phyloP scores from a whole-genome alignment of 2,113 vertebrate species.

The Istiophorus platypterus region DNA sequence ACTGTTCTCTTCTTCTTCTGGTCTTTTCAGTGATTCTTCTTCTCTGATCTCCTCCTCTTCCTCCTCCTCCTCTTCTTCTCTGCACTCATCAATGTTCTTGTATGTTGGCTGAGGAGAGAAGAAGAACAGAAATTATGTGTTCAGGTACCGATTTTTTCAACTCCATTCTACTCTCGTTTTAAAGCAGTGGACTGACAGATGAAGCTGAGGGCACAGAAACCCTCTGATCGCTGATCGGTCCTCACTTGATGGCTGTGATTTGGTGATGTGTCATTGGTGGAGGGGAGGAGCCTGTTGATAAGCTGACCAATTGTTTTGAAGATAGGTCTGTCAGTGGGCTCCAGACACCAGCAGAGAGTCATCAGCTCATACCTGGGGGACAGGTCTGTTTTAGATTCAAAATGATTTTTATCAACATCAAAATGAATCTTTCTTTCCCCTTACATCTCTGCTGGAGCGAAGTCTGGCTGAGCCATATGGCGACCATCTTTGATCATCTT shows the following conservation, averaged over 20 bases:
- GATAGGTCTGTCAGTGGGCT: slow-evolving; percentile 90
- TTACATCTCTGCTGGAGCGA: slow-evolving; percentile 90
- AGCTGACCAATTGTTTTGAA: slow-evolving; percentile 88
- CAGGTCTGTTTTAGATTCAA: slow-evolving; percentile 5
- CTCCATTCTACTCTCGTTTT: no score
- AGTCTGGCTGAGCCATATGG: slow-evolving; percentile 94
- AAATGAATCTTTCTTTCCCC: not conserved
- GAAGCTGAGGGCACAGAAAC: rapidly evolving
- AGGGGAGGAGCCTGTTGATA: slow-evolving; percentile 84
- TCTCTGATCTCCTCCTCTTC: slow-evolving; percentile 23
- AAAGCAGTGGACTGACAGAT: not conserved
- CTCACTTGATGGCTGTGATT: slow-evolving; percentile 83
- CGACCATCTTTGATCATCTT: slow-evolving; percentile 94
- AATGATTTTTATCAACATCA: not conserved
- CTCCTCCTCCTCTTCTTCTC: slow-evolving; percentile 51
- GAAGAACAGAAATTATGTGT: not conserved
- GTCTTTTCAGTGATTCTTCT: slow-evolving; percentile 14
- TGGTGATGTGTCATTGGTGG: slow-evolving; percentile 47
- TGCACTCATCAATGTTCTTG: slow-evolving; percentile 62
- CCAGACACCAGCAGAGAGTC: slow-evolving; percentile 92
- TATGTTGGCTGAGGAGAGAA: slow-evolving; percentile 37
- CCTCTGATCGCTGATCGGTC: not conserved
- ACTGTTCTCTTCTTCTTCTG: slow-evolving; percentile 11
- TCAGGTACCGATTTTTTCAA: not conserved
- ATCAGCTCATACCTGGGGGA: slow-evolving; percentile 91